Conservation (phyloP, 2,888 invertebrate species). For the Himalopsyche anomala region DNA sequence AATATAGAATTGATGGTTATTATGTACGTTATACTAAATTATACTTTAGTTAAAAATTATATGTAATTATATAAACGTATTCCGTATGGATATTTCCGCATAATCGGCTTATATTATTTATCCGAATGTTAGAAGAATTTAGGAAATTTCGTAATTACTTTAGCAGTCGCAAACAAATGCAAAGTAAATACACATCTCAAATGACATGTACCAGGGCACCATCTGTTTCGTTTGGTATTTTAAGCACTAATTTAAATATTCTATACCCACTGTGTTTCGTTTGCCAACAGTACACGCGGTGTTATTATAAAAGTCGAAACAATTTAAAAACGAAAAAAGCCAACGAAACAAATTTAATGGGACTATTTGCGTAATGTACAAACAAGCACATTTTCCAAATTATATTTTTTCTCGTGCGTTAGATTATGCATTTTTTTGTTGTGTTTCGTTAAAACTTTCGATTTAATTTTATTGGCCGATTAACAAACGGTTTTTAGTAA, state of each 20-base stretch:
- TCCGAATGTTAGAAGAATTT: neutral
- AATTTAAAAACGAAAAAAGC: constrained; percentile 41
- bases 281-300: constrained; percentile 46
- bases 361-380: constrained; percentile 28
- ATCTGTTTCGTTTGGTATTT: constrained; percentile 63
- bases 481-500: neutral
- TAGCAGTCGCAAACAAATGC: constrained; percentile 27
- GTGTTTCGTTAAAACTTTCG: neutral
- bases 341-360: constrained; percentile 33
- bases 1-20: too few species aligned
- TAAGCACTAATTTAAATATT: constrained; percentile 63
- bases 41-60: too few species aligned
- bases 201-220: constrained; percentile 59
- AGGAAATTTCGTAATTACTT: neutral
- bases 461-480: constrained; percentile 18
- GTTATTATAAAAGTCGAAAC: constrained; percentile 35
- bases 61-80: too few species aligned
- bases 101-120: too few species aligned
- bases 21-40: too few species aligned
- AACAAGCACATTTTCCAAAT: constrained; percentile 34
- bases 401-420: neutral
- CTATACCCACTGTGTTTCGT: constrained; percentile 52
- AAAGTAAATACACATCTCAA: constrained; percentile 57
- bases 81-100: too few species aligned
- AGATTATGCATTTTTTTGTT: constrained; percentile 6